Evolutionary conservation across 2,113 vertebrate species (phyloP).

Genomic region (Rynchops niger): DNA sequence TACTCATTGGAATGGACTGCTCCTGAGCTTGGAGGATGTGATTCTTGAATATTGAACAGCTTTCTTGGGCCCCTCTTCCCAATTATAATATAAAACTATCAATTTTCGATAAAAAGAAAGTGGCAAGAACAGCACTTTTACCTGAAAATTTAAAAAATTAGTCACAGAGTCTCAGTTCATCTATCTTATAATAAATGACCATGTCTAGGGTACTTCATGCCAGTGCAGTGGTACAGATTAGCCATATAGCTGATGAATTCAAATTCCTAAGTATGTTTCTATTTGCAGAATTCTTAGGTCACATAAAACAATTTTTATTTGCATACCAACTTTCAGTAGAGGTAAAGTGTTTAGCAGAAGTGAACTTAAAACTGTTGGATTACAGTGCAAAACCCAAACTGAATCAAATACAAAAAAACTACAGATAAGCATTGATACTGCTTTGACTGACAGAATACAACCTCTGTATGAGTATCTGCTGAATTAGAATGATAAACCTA

Average conservation of each 20-base stretch:
- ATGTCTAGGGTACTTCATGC: not conserved
- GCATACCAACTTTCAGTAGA: not conserved
- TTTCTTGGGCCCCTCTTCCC: not conserved
- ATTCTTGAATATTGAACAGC: conserved; percentile 6
- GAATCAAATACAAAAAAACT: not conserved
- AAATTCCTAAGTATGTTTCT: not conserved
- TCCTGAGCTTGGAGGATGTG: not conserved
- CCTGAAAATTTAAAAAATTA: not conserved
- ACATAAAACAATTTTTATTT: not conserved
- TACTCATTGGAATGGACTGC: not conserved
- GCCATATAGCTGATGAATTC: not conserved
- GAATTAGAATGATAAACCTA: not conserved
- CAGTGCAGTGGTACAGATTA: not conserved
- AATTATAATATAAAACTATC: not conserved
- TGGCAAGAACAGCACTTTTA: not conserved
- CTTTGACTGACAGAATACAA: not conserved
- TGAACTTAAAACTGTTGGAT: not conserved
- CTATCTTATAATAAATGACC: not conserved
- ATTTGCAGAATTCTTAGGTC: not conserved
- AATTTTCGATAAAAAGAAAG: not conserved
- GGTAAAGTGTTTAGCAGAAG: not conserved
- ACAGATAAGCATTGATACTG: not conserved
- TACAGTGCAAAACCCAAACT: not conserved
- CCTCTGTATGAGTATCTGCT: not conserved
- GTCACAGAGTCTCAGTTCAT: not conserved